These are phyloP conservation scores for Bombus cullumanus DNA, from an alignment of 1,140 invertebrate species.

Conservation along the genomic window DNA sequence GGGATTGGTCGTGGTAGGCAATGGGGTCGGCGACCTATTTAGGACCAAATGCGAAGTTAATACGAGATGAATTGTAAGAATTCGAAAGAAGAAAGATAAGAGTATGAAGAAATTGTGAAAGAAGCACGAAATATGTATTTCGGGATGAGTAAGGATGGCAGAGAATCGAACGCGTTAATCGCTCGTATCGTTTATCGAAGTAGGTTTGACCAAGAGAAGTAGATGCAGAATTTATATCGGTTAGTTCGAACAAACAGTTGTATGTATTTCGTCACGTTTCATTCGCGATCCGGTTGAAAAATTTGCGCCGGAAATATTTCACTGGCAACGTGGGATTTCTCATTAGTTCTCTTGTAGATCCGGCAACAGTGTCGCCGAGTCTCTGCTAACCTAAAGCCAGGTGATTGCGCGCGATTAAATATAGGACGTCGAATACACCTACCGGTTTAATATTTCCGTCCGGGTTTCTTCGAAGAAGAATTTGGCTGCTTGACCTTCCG, in stretches of 20 bases:
- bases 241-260: not conserved
- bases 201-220: not conserved
- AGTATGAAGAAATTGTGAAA: not conserved
- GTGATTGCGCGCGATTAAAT: constrained; percentile 71
- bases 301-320: constrained; percentile 67
- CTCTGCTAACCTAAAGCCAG: constrained; percentile 61
- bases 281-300: constrained; percentile 32
- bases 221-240: not conserved
- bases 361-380: constrained; percentile 61
- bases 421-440: constrained; percentile 64
- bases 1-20: too few relatives aligned
- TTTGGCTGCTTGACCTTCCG: constrained; percentile 29
- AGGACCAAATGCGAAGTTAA: not conserved
- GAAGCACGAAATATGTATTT: not conserved
- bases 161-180: not conserved
- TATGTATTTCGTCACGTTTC: constrained; percentile 36
- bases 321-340: constrained; percentile 46
- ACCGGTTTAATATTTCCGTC: constrained; percentile 57
- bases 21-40: too few relatives aligned
- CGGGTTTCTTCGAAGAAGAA: constrained; percentile 39
- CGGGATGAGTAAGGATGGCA: not conserved
- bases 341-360: constrained; percentile 31
- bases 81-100: not conserved
- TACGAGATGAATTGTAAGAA: not conserved
- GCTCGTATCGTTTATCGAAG: not conserved